Conservation (phyloP, 2,113 vertebrate species). For the Isurus oxyrinchus region DNA sequence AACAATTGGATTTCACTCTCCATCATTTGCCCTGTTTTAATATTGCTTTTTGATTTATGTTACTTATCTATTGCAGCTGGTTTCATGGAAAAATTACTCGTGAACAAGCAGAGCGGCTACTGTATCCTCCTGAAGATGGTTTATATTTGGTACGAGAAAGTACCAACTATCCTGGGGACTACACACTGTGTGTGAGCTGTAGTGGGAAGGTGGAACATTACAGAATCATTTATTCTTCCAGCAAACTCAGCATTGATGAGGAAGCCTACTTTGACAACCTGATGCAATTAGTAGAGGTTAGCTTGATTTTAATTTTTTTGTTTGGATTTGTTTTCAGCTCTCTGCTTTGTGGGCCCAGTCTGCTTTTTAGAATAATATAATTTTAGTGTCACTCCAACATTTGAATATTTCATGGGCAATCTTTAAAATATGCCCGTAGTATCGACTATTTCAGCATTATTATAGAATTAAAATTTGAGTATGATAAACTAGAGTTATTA, state of each 20-base stretch:
- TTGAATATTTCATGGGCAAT: background rate
- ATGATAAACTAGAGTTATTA: background rate
- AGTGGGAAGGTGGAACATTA: constrained; percentile 96
- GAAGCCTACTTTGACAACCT: constrained; percentile 91
- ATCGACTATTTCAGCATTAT: background rate
- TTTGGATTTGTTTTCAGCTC: background rate
- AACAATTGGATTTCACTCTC: background rate
- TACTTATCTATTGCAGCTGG: constrained; percentile 63
- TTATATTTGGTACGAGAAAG: constrained; percentile 92
- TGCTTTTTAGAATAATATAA: background rate
- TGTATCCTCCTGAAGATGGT: constrained; percentile 79
- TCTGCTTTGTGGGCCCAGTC: background rate
- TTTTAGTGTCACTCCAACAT: background rate
- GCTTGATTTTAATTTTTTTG: constrained; percentile 30
- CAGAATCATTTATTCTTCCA: constrained; percentile 83
- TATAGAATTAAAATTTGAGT: background rate
- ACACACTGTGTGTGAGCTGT: constrained; percentile 94
- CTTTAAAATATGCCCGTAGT: background rate
- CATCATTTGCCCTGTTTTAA: background rate
- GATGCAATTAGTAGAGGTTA: constrained; percentile 97
- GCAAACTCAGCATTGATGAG: constrained; percentile 90
- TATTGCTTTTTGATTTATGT: background rate
- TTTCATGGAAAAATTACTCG: constrained; percentile 96
- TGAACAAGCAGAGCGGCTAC: constrained; percentile 78
- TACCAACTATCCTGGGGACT: constrained; percentile 96